Base-by-base conservation (phyloP, 1,140 invertebrate species). In the Eriosoma lanigerum region DNA sequence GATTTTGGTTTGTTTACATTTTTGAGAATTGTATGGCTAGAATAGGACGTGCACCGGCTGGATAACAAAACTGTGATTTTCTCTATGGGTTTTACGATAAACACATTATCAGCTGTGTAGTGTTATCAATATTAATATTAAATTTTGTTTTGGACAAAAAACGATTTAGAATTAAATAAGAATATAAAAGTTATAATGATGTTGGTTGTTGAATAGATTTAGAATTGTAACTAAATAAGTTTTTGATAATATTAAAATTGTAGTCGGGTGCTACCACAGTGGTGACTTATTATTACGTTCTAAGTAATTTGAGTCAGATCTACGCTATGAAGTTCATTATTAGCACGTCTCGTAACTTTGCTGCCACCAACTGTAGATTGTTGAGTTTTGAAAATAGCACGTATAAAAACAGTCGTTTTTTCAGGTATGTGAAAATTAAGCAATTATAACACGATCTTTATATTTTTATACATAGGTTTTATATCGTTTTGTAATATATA, bases 91-190 rank as follows among this genome's bases (percentile, higher is more conserved):
- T n/a, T n/a, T n/a, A n/a, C n/a, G n/a, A n/a, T n/a, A n/a, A n/a
- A n/a, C n/a, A n/a, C n/a, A 54, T 54, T 54, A 73, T 58, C 73
- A 76, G 73, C 73, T 58, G 73, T 76, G n/a, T 6, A 26, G 17
- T n/a, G 60, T 62, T 29, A 12, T 38, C 26, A 9, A 15, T 8
- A 17, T 10, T 17, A 29, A 76, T 44, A 15, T n/a, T 76, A 46
- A 46, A 38, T 48, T 48, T 56, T 76, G 50, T 76, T 76, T 76
- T 76, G 29, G 50, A 52, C 54, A 76, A 58, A 76, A 60, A 76
- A 26, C 50, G 19, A 73, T 73, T 54, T 54, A 12, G 70, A 54
- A 73, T 54, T 32, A 54, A 73, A 38, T 38, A 38, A 38, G 32
- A 38, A 38, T 38, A 8, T 38, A 38, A 38, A 38, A 38, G 8